Evolutionary conservation across 2,113 vertebrate genomes (phyloP), one percentile per base, ranked within the genome.

Genomic region (Sinocyclocheilus grahami): DNA sequence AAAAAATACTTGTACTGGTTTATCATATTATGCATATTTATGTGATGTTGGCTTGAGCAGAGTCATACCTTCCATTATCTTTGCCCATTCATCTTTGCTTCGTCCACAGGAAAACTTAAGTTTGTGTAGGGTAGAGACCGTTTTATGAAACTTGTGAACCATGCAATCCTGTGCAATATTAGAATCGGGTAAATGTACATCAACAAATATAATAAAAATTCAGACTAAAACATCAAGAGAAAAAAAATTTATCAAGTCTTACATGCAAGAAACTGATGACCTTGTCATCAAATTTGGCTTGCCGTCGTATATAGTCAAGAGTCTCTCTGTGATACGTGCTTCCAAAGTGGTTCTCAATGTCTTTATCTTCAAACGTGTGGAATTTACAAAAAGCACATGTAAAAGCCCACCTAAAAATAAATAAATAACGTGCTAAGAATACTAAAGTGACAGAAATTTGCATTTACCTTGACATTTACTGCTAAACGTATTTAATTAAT

Each of bases 301-400:
- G 95, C 58, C 96, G 96, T 90, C 96, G 95, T 91, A 97, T 97
- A 88, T 96, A 95, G 92, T 96, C 95, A 88, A 97, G 79, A 0
- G 96, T 97, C 89, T 96, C 96, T 83, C 94, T 94, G 77, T 97
- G 96, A 91, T 93, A 95, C 82, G 92, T 85, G 93, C 96, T 96
- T 92, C 94, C 95, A 92, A 97, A 92, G 92, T 97, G 96, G 12
- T 95, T 86, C 89, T 97, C 96, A 86, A 97, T 96, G 90, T 97
- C 95, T 90, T 96, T 95, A 89, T 96, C 96, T 91, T 97, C 96
- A 93, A 96, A 97, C 0, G 96, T 97, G 89, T 96, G 96, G 87
- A 96, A 96, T 83, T 97, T 97, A 93, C 96, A 97, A 92, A 97
- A 96, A 7, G 96, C 96, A 91, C 96, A 97, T 9, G 96, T 97